phyloP scores from a whole-genome alignment of 2,888 invertebrate genomes.

The Thymelicus acteon region DNA sequence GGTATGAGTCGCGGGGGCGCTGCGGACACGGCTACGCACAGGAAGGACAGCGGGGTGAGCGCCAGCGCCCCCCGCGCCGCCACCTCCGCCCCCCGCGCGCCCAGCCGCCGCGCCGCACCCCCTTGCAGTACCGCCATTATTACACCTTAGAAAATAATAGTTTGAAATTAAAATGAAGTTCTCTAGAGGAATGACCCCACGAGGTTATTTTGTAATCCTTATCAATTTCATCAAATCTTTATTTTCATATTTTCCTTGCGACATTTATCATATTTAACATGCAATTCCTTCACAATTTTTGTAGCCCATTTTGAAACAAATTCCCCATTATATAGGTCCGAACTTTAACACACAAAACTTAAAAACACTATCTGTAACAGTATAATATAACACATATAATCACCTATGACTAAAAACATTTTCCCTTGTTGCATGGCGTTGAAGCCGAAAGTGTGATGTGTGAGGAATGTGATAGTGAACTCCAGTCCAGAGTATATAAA shows the following conservation, averaged over 20 bases:
- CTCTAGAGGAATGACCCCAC: too few relatives aligned
- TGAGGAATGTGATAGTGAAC: slow-evolving; percentile 98
- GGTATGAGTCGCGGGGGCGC: slow-evolving; percentile 61
- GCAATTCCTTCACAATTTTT: too few relatives aligned
- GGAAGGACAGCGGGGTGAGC: slow-evolving; percentile 94
- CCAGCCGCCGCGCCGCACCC: slow-evolving; percentile 92
- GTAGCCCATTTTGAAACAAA: too few relatives aligned
- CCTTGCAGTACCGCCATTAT: slow-evolving; percentile 97
- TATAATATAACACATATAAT: too few relatives aligned
- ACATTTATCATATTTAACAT: too few relatives aligned
- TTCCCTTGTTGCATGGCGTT: slow-evolving; percentile 98
- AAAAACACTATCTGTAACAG: too few relatives aligned
- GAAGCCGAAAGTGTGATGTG: slow-evolving; percentile 95
- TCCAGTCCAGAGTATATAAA: slow-evolving; percentile 98
- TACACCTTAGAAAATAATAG: slow-evolving; percentile 72
- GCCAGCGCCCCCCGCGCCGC: slow-evolving; percentile 91
- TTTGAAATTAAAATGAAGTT: too few relatives aligned
- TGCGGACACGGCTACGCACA: slow-evolving; percentile 91
- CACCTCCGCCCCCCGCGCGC: slow-evolving; percentile 87
- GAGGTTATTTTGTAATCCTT: too few relatives aligned
- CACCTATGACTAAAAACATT: slow-evolving; percentile 97
- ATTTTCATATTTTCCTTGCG: too few relatives aligned
- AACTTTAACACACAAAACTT: too few relatives aligned
- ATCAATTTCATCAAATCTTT: too few relatives aligned
- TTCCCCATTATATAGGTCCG: too few relatives aligned